Conservation (phyloP, 2,113 vertebrate genomes). For the Lagopus leucura region DNA sequence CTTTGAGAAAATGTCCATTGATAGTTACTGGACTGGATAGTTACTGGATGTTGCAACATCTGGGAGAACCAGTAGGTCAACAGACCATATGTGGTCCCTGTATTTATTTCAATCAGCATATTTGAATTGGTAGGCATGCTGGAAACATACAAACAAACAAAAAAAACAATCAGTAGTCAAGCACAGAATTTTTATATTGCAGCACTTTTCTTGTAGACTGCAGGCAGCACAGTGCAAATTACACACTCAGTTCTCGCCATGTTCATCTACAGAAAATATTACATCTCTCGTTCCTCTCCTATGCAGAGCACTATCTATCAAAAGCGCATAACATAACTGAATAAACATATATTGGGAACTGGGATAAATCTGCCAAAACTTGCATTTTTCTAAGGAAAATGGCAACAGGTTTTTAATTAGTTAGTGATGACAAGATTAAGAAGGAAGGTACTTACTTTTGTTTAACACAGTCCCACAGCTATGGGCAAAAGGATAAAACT, state of each 20-base stretch:
- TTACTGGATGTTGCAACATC: background rate
- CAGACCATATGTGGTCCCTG: background rate
- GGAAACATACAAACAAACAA: background rate
- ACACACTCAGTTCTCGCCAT: fast-evolving
- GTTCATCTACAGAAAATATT: background rate
- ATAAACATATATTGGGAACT: background rate
- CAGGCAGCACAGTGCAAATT: background rate
- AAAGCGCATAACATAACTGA: background rate
- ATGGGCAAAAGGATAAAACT: background rate
- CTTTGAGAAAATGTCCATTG: background rate
- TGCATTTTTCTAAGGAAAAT: slow-evolving; percentile 50
- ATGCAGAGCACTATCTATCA: background rate
- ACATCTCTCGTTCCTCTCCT: background rate
- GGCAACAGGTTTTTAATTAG: slow-evolving; percentile 57
- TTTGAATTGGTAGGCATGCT: background rate
- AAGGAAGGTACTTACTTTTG: slow-evolving; percentile 26
- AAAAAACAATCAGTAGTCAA: fast-evolving
- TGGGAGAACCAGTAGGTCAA: background rate
- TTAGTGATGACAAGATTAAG: slow-evolving; percentile 51
- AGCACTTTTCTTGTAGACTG: background rate
- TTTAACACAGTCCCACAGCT: background rate
- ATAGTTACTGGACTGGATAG: background rate
- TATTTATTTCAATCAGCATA: background rate
- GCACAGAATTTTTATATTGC: background rate
- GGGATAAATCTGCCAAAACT: background rate